Base-by-base conservation (phyloP, 2,797 vertebrate genomes). In the Sebastes hubbsi region DNA sequence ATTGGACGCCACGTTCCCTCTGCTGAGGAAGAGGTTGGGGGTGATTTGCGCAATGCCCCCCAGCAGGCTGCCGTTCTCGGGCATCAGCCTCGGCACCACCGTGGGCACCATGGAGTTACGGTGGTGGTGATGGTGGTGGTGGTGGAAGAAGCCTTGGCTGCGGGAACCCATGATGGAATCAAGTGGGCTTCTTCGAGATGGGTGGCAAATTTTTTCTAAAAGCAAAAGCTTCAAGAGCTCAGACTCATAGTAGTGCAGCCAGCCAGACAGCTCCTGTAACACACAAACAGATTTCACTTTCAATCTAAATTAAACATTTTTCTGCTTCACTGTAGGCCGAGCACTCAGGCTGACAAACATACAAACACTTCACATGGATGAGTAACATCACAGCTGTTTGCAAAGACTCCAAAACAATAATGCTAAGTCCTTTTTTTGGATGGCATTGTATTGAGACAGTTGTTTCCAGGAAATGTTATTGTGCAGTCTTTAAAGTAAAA, bases 1-100 rank as follows among this genome's bases (percentile, higher is more conserved):
- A 94, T 99, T 98, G 87, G 98, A 97, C 1, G 98, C 98, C 58
- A 99, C 97, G 1, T 98, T 99, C 58, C 98, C 98, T 52, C 98
- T 95, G 94, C 97, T 97, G 89, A 99, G 96, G 95, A 98, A 99
- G 27, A 99, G 96, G 63, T 96, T 97, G 81, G 98, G 97, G 38
- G 98, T 99, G 88, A 99, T 99, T 72, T 99, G 98, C 10, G 98
- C 98, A 3, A 99, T 98, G 92, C 97, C 97, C 54, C 98, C 97
- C 27, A 98, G 92, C 75, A 98, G 94, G 52, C 96, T 95, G 72
- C 94, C 84, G 6, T 82, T 94, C 89, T 99, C 98, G 0, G 96
- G 95, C 82, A 98, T 93, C 91, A 99, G 95, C 89, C 98, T 94
- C 24, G 98, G 97, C 82, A 98, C 95, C 14, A 97, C 92, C 2